phyloP scores from a whole-genome alignment of 2,888 invertebrate species.

The Ptilodon capucinus region DNA sequence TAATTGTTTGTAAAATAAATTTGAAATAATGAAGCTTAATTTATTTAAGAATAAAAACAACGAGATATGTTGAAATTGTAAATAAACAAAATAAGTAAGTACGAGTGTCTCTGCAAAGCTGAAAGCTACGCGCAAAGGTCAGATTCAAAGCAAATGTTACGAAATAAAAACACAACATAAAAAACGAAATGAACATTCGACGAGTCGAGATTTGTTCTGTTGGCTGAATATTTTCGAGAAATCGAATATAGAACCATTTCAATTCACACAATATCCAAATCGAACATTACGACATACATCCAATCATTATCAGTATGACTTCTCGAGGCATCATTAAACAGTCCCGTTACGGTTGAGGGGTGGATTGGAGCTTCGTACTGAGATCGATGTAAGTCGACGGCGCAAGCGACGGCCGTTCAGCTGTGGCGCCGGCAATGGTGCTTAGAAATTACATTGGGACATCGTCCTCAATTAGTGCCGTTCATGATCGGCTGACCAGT shows the following conservation, averaged over 20 bases:
- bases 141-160: too few relatives aligned
- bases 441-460: conserved; percentile 39
- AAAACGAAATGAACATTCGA: too few relatives aligned
- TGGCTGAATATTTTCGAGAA: neutral
- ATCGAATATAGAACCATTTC: conserved; percentile 4
- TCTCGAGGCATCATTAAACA: conserved; percentile 36
- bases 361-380: conserved; percentile 13
- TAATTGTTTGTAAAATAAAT: too few relatives aligned
- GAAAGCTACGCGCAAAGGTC: too few relatives aligned
- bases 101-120: too few relatives aligned
- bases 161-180: too few relatives aligned
- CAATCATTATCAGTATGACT: conserved; percentile 29
- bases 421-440: conserved; percentile 9
- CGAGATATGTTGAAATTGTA: too few relatives aligned
- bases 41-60: too few relatives aligned
- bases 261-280: conserved; percentile 8
- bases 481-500: conserved; percentile 38
- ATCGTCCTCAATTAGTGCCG: conserved; percentile 46
- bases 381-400: conserved; percentile 27
- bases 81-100: too few relatives aligned
- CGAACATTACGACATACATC: conserved; percentile 22
- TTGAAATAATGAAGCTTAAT: too few relatives aligned
- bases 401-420: conserved; percentile 31
- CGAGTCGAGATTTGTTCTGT: too few relatives aligned
- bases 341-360: conserved; percentile 40